A percentile compares a stretch with the other conserved stretches of the same genome.
Conservation (phyloP, 2,797 vertebrate species). For the Clarias pachynema region DNA sequence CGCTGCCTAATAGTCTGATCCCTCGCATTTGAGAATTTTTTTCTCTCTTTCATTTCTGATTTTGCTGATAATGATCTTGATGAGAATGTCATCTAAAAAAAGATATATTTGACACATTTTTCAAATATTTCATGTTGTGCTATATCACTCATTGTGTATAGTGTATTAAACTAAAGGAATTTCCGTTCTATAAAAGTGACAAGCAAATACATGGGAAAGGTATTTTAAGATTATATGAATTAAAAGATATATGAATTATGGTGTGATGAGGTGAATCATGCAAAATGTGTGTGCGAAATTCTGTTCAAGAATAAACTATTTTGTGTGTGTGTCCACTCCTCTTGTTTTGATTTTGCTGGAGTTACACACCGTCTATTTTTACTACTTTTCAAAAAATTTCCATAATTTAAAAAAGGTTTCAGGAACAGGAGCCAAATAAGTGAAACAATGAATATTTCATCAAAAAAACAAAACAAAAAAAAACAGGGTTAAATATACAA, state of each 20-base stretch:
- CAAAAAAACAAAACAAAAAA: neutral
- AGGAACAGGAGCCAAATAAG: neutral
- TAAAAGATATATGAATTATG: constrained; percentile 67
- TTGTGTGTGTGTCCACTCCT: constrained; percentile 51
- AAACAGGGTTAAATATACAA: constrained; percentile 15
- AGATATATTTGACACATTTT: constrained; percentile 32
- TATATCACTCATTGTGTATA: constrained; percentile 34
- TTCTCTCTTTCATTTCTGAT: constrained; percentile 22
- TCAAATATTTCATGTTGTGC: constrained; percentile 1
- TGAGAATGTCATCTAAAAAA: neutral
- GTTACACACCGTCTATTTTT: neutral
- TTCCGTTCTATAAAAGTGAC: constrained; percentile 49
- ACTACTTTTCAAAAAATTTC: neutral
- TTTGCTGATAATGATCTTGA: constrained; percentile 12
- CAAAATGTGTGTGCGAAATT: constrained; percentile 69
- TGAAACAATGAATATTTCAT: neutral
- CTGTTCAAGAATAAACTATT: constrained; percentile 73
- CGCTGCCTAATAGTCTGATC: constrained; percentile 6
- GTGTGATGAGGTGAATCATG: constrained; percentile 67
- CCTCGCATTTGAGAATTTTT: constrained; percentile 11
- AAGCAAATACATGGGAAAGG: constrained; percentile 55
- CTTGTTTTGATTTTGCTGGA: neutral
- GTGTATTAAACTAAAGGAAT: constrained; percentile 48
- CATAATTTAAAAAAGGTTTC: neutral
- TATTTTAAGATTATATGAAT: constrained; percentile 68